Evolutionary conservation across 2,797 vertebrate genomes (phyloP), one percentile per base, ranked within the genome.

Genomic region (Benthosema pterotum): DNA sequence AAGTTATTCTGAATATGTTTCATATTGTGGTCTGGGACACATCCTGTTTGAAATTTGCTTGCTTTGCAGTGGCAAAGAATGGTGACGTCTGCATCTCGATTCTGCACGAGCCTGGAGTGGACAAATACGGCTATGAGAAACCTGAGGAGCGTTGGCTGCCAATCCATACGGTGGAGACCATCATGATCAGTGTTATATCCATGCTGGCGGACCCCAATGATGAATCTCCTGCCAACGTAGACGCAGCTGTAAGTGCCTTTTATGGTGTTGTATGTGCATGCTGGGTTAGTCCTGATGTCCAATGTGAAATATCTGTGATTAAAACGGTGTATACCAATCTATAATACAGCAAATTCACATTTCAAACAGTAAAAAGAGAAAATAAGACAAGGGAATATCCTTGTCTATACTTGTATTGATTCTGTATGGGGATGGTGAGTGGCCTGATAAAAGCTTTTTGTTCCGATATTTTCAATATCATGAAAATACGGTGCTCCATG

Each of bases 161-260:
- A 6, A 97, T 99, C 78, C 96, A 98, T 72, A 98, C 96, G 0
- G 97, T 98, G 87, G 97, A 99, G 84, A 98, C 96, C 62, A 98
- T 98, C 60, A 97, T 98, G 96, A 97, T 99, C 88, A 98, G 96
- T 69, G 97, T 98, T 71, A 99, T 99, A 87, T 98, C 97, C 75
- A 98, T 99, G 97, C 87, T 99, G 88, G 97, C 97, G 45, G 97
- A 99, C 85, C 97, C 97, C 71, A 99, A 99, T 46, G 96, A 96
- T 80, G 97, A 99, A 83, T 99, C 96, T 51, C 97, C 97, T 60
- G 97, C 97, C 65, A 99, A 99, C 13, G 97, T 98, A 45, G 97
- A 99, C 51, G 97, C 97, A 88, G 97, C 97, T 82, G 97, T 99
- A 93, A 93, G 96, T 79, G 25, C 19, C 11, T 16, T 13, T 22